Conservation (phyloP, 2,797 vertebrate species). For the Anguilla obscura region DNA sequence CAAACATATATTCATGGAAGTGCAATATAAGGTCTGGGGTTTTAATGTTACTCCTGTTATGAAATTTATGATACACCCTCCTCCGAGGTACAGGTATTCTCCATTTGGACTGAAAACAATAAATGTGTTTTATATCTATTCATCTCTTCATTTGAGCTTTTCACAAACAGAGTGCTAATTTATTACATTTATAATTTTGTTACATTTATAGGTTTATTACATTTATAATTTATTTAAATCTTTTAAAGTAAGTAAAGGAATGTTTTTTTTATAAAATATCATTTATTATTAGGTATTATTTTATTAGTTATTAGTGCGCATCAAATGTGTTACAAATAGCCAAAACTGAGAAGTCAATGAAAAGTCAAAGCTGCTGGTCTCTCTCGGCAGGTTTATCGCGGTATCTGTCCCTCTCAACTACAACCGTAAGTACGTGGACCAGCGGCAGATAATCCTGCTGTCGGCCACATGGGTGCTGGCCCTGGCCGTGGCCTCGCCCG, state of each 20-base stretch:
- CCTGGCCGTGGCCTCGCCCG: slow-evolving; percentile 86
- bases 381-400: slow-evolving; percentile 84
- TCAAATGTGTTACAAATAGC: neutral
- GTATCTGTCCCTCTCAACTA: slow-evolving; percentile 87
- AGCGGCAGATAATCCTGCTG: slow-evolving; percentile 83
- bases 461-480: slow-evolving; percentile 90
- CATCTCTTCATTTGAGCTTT: neutral
- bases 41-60: neutral
- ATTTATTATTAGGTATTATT: neutral
- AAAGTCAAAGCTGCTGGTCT: slow-evolving; percentile 1
- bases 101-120: neutral
- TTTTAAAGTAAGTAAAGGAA: neutral
- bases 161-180: neutral
- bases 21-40: neutral
- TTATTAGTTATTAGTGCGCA: neutral
- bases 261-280: no score
- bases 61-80: neutral
- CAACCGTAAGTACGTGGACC: slow-evolving; percentile 84
- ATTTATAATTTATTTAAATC: neutral
- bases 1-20: neutral
- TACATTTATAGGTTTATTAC: neutral
- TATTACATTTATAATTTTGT: neutral
- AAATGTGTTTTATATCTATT: neutral
- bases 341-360: neutral
- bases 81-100: neutral